phyloP scores from a whole-genome alignment of 1,140 invertebrate genomes.

The Drosophila lacertosa region DNA sequence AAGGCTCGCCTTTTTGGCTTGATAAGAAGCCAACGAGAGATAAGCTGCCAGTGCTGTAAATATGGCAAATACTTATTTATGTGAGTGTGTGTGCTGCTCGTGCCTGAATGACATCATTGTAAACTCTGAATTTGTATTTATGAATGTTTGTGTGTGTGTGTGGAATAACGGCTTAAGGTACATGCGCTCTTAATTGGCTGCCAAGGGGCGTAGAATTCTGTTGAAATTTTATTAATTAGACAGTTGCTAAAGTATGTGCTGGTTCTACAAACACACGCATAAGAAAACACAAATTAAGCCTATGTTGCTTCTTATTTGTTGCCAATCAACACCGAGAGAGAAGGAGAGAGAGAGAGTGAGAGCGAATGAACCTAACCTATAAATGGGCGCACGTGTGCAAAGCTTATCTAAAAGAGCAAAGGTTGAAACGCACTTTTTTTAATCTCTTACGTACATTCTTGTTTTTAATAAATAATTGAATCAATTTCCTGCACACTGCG shows the following conservation, averaged over 20 bases:
- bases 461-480: background rate
- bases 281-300: background rate
- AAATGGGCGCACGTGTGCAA: slow-evolving; percentile 13
- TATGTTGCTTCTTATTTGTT: background rate
- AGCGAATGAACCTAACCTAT: background rate
- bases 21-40: slow-evolving; percentile 33
- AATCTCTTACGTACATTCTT: no score
- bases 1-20: background rate
- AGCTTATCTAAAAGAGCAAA: slow-evolving; percentile 19
- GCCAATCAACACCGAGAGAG: background rate
- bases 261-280: background rate
- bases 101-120: slow-evolving; percentile 42
- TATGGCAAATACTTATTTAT: no score
- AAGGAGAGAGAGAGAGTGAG: background rate
- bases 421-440: background rate
- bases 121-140: slow-evolving; percentile 8
- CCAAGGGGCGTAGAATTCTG: slow-evolving; percentile 26
- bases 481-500: slow-evolving; percentile 36
- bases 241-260: slow-evolving; percentile 37
- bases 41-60: slow-evolving; percentile 40
- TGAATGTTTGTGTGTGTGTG: no score
- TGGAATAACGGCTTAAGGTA: slow-evolving; percentile 36
- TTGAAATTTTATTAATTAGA: slow-evolving; percentile 67
- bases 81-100: background rate
- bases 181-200: slow-evolving; percentile 42